Conservation (phyloP, 2,113 vertebrate genomes). For the Tapirus terrestris region DNA sequence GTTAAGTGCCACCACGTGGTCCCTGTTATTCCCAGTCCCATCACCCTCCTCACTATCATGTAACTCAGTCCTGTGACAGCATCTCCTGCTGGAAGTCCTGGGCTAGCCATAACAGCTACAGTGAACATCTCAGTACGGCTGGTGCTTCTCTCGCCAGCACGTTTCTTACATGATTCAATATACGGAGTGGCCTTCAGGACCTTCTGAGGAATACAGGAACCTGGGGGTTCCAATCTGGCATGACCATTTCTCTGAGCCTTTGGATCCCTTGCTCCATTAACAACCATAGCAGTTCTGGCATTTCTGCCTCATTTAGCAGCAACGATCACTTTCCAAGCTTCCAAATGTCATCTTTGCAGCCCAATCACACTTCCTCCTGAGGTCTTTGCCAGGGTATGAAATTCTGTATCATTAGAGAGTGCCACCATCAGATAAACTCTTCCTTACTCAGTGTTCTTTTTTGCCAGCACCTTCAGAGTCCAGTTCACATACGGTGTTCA, state of each 20-base stretch:
- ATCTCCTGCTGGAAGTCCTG: not conserved
- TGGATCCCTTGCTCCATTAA: not conserved
- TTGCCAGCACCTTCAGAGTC: not conserved
- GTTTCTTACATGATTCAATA: not conserved
- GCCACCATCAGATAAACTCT: not conserved
- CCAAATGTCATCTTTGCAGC: not conserved
- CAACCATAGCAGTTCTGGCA: not conserved
- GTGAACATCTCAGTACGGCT: not conserved
- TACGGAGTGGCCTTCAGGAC: not conserved
- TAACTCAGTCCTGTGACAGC: too few relatives aligned
- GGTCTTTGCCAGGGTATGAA: not conserved
- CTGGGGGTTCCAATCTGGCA: not conserved
- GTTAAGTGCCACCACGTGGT: not conserved
- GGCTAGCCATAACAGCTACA: not conserved
- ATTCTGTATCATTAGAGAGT: not conserved
- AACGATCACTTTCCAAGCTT: not conserved
- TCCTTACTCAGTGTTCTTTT: not conserved
- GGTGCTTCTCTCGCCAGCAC: not conserved
- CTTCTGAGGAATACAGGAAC: not conserved
- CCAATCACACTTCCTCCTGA: not conserved
- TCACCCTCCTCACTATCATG: not conserved
- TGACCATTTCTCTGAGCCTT: not conserved
- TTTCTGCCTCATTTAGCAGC: not conserved
- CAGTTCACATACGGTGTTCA: not conserved
- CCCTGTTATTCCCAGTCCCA: not conserved